Conservation (phyloP, 2,113 vertebrate species). For the Oxyura jamaicensis region DNA sequence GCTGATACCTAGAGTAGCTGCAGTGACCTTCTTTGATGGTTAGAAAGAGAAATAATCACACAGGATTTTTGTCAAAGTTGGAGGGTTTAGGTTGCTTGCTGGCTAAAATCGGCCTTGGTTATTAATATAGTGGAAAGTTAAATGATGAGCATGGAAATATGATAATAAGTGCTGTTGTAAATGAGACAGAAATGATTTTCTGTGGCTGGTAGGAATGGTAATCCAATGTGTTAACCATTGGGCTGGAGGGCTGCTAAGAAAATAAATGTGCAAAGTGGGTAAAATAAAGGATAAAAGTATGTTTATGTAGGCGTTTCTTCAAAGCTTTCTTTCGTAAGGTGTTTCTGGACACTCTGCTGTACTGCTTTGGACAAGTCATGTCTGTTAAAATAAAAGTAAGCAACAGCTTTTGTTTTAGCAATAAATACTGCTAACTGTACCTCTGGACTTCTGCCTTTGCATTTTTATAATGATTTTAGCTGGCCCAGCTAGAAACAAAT, state of each 20-base stretch:
- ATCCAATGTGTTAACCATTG: neutral
- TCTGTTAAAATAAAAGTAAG: neutral
- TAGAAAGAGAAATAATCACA: slow-evolving; percentile 27
- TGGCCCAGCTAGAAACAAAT: neutral
- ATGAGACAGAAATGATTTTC: neutral
- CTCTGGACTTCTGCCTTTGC: neutral
- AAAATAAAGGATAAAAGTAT: neutral
- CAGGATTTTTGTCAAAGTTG: neutral
- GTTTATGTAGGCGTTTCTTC: neutral
- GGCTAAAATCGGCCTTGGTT: neutral
- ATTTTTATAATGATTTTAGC: neutral
- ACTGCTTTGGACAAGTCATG: neutral
- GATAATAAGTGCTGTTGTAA: neutral
- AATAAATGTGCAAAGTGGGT: neutral
- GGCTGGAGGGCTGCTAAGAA: neutral
- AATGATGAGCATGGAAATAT: neutral
- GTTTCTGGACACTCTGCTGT: neutral
- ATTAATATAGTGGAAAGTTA: slow-evolving; percentile 25
- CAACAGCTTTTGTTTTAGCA: neutral
- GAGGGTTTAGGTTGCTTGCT: neutral
- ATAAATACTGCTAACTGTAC: neutral
- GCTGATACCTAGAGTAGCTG: neutral
- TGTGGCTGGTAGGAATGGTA: neutral
- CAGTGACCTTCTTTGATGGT: slow-evolving; percentile 19
- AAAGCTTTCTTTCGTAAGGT: neutral